These are phyloP conservation scores for Drosophila paucipuncta DNA, from an alignment of 2,888 invertebrate genomes.

Conservation along the genomic window DNA sequence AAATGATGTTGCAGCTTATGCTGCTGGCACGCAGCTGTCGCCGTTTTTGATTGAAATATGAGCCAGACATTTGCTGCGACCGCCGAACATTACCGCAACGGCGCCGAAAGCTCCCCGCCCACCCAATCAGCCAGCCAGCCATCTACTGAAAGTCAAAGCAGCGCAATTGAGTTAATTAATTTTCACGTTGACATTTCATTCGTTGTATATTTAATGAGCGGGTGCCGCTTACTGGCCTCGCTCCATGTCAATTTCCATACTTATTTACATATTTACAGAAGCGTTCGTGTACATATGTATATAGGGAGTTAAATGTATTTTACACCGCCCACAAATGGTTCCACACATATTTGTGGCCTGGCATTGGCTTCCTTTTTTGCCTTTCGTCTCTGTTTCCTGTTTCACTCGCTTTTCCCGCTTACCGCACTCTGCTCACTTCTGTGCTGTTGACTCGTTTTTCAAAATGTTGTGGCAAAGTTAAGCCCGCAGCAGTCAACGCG, in stretches of 20 bases:
- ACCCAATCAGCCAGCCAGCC: background rate
- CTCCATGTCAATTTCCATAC: conserved; percentile 31
- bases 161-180: conserved; percentile 77
- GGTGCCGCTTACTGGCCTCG: conserved; percentile 49
- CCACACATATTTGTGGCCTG: conserved; percentile 27
- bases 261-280: conserved; percentile 31
- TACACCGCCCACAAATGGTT: conserved; percentile 39
- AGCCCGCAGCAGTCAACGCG: conserved; percentile 38
- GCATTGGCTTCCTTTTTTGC: conserved; percentile 7
- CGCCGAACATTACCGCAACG: conserved; percentile 30
- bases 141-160: conserved; percentile 54
- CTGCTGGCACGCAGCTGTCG: conserved; percentile 75
- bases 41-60: conserved; percentile 80
- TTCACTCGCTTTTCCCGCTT: background rate
- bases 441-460: conserved; percentile 46
- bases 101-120: background rate
- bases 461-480: conserved; percentile 65
- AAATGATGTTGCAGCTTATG: conserved; percentile 81
- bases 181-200: conserved; percentile 80
- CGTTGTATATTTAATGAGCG: conserved; percentile 77
- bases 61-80: conserved; percentile 52
- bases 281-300: background rate
- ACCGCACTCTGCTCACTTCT: conserved; percentile 29
- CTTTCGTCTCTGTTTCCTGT: background rate
- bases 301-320: conserved; percentile 35